Evolutionary conservation across 2,888 invertebrate genomes (phyloP).

Genomic region (Drosophila neonasuta): DNA sequence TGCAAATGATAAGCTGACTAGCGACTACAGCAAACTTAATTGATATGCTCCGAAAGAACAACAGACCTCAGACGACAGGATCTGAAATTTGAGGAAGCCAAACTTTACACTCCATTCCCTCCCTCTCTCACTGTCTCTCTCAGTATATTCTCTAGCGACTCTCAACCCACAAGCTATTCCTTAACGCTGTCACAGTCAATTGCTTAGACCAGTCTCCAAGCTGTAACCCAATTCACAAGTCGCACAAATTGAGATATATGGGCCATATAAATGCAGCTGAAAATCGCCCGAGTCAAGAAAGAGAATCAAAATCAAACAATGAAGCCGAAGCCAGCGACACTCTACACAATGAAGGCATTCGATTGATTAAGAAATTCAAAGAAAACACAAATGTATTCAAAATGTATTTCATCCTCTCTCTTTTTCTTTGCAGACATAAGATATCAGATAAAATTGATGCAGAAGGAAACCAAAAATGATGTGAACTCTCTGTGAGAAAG

Average conservation of each 20-base stretch:
- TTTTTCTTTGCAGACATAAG: neutral
- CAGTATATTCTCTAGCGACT: slow-evolving; percentile 1
- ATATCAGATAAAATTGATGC: neutral
- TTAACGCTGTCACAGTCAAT: slow-evolving; percentile 44
- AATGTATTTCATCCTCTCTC: neutral
- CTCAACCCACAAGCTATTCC: neutral
- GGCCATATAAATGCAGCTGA: slow-evolving; percentile 48
- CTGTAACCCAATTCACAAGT: slow-evolving; percentile 54
- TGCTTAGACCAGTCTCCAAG: slow-evolving; percentile 26
- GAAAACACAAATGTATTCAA: slow-evolving; percentile 1
- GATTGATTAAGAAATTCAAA: slow-evolving; percentile 10
- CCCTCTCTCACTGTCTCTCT: neutral
- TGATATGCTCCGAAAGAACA: slow-evolving; percentile 69
- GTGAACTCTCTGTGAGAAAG: neutral
- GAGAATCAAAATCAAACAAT: slow-evolving; percentile 20
- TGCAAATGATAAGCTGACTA: slow-evolving; percentile 66
- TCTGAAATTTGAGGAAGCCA: slow-evolving; percentile 60
- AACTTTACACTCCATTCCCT: slow-evolving; percentile 31
- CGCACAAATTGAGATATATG: slow-evolving; percentile 65
- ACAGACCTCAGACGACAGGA: slow-evolving; percentile 50
- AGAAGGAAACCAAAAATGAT: neutral
- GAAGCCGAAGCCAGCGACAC: slow-evolving; percentile 31
- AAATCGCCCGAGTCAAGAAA: slow-evolving; percentile 34
- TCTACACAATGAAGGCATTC: slow-evolving; percentile 18
- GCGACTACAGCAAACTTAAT: slow-evolving; percentile 53